Base-by-base conservation (phyloP, 2,888 invertebrate genomes). In the Drosophila leonis region DNA sequence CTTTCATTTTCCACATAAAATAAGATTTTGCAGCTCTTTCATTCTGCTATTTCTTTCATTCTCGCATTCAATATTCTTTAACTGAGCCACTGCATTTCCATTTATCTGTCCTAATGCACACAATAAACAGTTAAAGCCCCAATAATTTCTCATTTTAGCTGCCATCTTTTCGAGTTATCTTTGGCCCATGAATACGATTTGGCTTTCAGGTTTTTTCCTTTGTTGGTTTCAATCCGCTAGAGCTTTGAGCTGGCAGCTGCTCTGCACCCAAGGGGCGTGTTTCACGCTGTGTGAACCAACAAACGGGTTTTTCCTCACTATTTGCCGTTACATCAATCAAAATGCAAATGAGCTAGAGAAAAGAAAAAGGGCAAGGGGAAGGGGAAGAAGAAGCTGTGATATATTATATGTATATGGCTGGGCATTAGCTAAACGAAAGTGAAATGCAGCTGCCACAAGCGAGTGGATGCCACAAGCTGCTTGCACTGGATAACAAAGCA, bases 311-410 rank as follows among this genome's bases (percentile, higher is more conserved):
- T 54, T 37, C 52, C 52, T 68, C 48, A 56, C 61, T 55, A 41
- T 67, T 52, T 74, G 63, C 76, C 71, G 83, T 77, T 86, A 80
- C 87, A 84, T 87, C 78, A 75, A 84, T 82, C 87, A 78, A 75
- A 75, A 78, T 76, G 59, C 57, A 73, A 84, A 75, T 83, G 70
- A 75, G 72, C 72, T 68, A 42, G 52, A 66, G 69, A 77, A 44
- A 65, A 51, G 59, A 37, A 33, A 37, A n/a, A 15, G 31, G 0
- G 13, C 29, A 39, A n/a, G n/a, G n/a, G n/a, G 29, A 2, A 9
- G 24, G n/a, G 8, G 7, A 44, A 35, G 6, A 51, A 33, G 35
- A 39, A 4, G 27, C 46, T 27, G 27, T 9, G 46, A 4, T 31
- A 33, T 67, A 59, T 76, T 68, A 69, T 79, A 65, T 73, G 76